Conservation (phyloP, 1,140 invertebrate species). For the Pinna nobilis region DNA sequence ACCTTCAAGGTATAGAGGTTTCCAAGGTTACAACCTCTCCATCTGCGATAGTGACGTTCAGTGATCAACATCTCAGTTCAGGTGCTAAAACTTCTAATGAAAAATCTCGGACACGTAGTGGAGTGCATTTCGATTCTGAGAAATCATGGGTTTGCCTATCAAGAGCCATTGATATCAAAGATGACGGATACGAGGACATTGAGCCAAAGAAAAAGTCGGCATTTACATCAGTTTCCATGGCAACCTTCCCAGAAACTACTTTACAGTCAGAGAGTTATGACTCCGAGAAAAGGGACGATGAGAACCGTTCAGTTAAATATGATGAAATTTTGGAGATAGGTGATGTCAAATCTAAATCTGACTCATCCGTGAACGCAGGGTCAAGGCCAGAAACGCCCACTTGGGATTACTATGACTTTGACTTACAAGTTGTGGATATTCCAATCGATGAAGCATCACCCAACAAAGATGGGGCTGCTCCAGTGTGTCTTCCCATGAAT, state of each 20-base stretch:
- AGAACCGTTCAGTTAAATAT: conserved; percentile 31
- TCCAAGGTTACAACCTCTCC: not conserved
- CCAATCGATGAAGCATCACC: conserved; percentile 35
- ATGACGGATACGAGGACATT: conserved; percentile 21
- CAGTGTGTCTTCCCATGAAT: conserved; percentile 51
- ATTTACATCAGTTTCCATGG: conserved; percentile 21
- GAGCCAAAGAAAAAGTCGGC: conserved; percentile 19
- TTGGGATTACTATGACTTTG: conserved; percentile 65
- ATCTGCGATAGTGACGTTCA: not conserved
- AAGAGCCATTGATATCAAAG: conserved; percentile 29
- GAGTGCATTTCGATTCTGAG: not conserved
- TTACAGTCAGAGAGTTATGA: conserved; percentile 13
- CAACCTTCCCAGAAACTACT: conserved; percentile 19
- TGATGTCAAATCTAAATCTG: conserved; percentile 26
- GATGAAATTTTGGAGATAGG: too few relatives aligned
- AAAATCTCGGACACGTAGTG: not conserved
- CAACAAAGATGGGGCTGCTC: conserved; percentile 20
- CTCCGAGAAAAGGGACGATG: not conserved
- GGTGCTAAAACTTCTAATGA: too few relatives aligned
- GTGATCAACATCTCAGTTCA: not conserved
- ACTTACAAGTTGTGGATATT: conserved; percentile 37
- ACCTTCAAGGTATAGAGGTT: conserved; percentile 34
- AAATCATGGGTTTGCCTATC: not conserved
- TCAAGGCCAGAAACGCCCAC: conserved; percentile 64
- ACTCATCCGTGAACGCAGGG: conserved; percentile 11